Evolutionary conservation across 2,888 invertebrate species (phyloP), one percentile per base, ranked within the genome.

Genomic region (Cryptocheilus praepositus): DNA sequence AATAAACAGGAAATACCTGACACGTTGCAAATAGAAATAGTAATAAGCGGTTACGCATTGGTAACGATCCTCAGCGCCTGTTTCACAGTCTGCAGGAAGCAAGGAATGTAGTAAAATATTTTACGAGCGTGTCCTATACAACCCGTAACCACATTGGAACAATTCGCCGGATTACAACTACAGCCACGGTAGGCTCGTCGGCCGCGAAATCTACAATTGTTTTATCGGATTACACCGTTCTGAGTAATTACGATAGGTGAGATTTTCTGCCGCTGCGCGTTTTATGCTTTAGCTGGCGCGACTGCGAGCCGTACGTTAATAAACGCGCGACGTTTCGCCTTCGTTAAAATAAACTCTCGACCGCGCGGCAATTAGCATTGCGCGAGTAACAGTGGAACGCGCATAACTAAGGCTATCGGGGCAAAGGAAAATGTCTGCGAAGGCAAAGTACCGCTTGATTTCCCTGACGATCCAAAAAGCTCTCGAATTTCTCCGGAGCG

Each of bases 101-200:
- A 69, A 36, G 36, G 36, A 69, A 64, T 64, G 70, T 46, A 67
- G 21, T 72, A 74, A 76, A 79, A 72, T 76, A 69, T 75, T 80
- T 79, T 78, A 79, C 71, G 78, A 73, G 60, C 69, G 36, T 44
- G 52, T 55, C 36, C 36, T 60, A 19, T 68, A 70, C 70, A 67
- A 70, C 61, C 64, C 56, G 65, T 60, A 36, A 58, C 68, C 71
- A 53, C 64, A 63, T 61, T 55, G 54, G 77, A 76, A 77, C 71
- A 64, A 77, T 77, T 67, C 64, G 51, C 19, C 57, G 54, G 44
- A 64, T 57, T 62, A 62, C 74, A 64, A 77, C 74, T 77, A 70
- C 67, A 63, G 46, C 60, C 63, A 36, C 63, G 52, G 60, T 57
- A 58, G 67, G 54, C 54, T 54, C 61, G 76, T 19, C 22, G 43